phyloP scores from a whole-genome alignment of 2,888 invertebrate species.

The Chydorus sphaericus region DNA sequence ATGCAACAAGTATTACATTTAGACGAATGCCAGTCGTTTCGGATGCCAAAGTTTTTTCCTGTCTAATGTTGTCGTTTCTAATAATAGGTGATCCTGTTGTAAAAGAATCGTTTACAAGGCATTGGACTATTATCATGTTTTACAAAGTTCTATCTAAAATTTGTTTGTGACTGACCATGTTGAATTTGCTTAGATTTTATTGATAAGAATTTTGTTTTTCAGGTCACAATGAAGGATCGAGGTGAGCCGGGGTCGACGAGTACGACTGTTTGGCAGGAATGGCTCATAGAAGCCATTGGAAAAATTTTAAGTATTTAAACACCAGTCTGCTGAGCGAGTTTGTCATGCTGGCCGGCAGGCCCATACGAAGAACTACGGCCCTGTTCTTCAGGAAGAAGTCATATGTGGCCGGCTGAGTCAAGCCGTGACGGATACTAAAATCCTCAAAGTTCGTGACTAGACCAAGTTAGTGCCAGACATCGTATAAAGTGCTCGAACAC shows the following conservation, averaged over 20 bases:
- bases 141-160: too few relatives aligned
- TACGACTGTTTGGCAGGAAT: conserved; percentile 50
- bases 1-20: too few relatives aligned
- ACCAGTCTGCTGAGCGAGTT: conserved; percentile 84
- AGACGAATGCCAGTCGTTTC: too few relatives aligned
- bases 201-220: neutral
- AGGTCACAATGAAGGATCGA: conserved; percentile 18
- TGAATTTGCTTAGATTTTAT: too few relatives aligned
- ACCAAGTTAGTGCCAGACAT: conserved; percentile 79
- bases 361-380: conserved; percentile 33
- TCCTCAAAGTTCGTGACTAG: conserved; percentile 70
- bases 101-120: too few relatives aligned
- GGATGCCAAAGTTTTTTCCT: too few relatives aligned
- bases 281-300: conserved; percentile 81
- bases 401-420: conserved; percentile 72
- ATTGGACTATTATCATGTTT: too few relatives aligned
- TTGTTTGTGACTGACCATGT: too few relatives aligned
- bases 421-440: conserved; percentile 68
- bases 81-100: too few relatives aligned
- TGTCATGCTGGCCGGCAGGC: conserved; percentile 82
- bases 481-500: conserved; percentile 83
- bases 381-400: conserved; percentile 45
- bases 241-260: conserved; percentile 14
- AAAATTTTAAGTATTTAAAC: conserved; percentile 91
- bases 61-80: too few relatives aligned